A percentile compares a stretch with the other conserved stretches of the same genome.
Evolutionary conservation across 2,113 vertebrate genomes (phyloP).

Genomic region (Pollachius pollachius): DNA sequence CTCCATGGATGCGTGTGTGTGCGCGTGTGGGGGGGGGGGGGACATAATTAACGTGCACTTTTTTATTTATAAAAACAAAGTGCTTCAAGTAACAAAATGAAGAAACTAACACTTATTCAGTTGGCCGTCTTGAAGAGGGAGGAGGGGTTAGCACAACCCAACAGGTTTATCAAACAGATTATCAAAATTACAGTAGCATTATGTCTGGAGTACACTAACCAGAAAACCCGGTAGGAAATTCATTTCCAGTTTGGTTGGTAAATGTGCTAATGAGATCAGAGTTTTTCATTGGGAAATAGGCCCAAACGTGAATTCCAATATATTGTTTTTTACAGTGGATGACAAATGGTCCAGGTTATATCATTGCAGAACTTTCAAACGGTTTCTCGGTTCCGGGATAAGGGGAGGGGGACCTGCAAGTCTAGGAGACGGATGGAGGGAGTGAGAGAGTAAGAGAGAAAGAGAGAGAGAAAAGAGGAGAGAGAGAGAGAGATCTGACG

Average conservation of each 20-base stretch:
- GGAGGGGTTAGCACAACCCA: not conserved
- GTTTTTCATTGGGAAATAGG: no score
- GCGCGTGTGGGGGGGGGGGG: no score
- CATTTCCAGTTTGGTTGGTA: conserved; percentile 17
- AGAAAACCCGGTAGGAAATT: conserved; percentile 1
- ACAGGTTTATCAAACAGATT: conserved; percentile 6
- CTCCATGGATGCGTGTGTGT: no score
- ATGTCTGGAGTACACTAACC: conserved; percentile 25
- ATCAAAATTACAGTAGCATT: conserved; percentile 35
- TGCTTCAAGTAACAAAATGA: not conserved
- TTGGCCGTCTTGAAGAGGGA: conserved; percentile 21
- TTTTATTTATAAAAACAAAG: no score
- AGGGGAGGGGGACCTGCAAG: no score
- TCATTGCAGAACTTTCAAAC: no score
- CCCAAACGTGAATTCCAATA: no score
- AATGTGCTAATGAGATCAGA: no score
- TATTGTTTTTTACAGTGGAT: no score
- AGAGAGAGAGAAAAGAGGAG: not conserved
- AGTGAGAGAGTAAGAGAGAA: not conserved
- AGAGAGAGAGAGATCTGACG: not conserved
- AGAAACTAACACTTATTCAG: conserved; percentile 46
- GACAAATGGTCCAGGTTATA: no score
- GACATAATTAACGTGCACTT: no score
- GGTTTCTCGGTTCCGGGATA: no score
- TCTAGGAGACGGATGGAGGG: not conserved